phyloP scores from a whole-genome alignment of 2,797 vertebrate genomes.

The Todus mexicanus region DNA sequence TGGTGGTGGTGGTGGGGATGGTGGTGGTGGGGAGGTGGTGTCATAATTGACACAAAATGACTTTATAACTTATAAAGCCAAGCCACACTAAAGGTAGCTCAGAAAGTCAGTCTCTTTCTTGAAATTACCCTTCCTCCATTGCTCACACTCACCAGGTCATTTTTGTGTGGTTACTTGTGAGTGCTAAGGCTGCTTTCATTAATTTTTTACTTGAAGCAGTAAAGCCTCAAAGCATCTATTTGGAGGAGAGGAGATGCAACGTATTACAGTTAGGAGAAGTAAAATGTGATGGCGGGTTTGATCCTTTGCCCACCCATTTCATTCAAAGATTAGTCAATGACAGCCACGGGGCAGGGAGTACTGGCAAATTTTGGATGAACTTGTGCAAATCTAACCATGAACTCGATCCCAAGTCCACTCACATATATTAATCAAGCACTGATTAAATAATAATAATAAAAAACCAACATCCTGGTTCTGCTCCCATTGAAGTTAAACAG shows the following conservation, averaged over 20 bases:
- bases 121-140: not conserved
- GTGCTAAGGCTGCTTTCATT: constrained; percentile 50
- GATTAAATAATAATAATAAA: not conserved
- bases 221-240: constrained; percentile 48
- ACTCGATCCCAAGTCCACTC: not conserved
- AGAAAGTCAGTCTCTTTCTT: not conserved
- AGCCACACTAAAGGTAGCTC: not conserved
- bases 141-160: not conserved
- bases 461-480: not conserved
- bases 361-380: not conserved
- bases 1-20: too few relatives aligned
- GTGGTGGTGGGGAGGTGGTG: not conserved
- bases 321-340: constrained; percentile 41
- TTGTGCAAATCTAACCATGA: not conserved
- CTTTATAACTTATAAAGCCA: not conserved
- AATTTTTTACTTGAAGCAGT: constrained; percentile 59
- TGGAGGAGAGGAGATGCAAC: constrained; percentile 24
- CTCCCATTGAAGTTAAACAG: not conserved
- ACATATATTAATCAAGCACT: not conserved
- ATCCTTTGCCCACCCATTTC: not conserved
- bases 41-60: not conserved
- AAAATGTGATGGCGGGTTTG: not conserved
- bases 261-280: not conserved
- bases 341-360: not conserved
- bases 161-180: constrained; percentile 50